Conservation (phyloP, 1,140 invertebrate species). For the Calliphora vicina region DNA sequence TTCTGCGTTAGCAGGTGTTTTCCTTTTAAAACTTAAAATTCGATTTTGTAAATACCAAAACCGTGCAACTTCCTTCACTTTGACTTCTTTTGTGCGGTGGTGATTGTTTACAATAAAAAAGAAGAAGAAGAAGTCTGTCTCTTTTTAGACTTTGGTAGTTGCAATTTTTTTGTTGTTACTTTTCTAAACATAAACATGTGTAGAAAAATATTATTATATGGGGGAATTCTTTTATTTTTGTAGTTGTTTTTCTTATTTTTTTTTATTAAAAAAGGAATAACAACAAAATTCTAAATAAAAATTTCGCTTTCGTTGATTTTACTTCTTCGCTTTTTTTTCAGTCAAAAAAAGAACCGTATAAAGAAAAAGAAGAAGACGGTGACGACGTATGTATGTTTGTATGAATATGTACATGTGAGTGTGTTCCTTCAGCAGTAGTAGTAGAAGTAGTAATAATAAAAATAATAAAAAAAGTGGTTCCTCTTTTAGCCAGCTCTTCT, state of each 20-base stretch:
- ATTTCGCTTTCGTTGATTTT: conserved; percentile 30
- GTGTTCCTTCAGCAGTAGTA: not conserved
- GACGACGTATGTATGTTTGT: not conserved
- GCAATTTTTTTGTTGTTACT: not conserved
- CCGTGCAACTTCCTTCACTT: too few relatives aligned
- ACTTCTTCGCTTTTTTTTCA: not conserved
- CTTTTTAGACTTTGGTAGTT: not conserved
- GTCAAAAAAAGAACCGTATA: not conserved
- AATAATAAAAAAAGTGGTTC: not conserved
- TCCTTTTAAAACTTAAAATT: too few relatives aligned
- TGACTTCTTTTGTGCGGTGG: too few relatives aligned
- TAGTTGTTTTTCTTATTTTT: not conserved
- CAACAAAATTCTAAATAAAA: conserved; percentile 27
- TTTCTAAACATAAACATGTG: conserved; percentile 12
- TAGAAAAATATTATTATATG: not conserved
- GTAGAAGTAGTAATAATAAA: not conserved
- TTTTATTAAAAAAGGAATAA: not conserved
- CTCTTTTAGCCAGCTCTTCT: not conserved
- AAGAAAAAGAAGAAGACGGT: not conserved
- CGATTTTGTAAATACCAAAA: too few relatives aligned
- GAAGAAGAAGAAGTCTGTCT: too few relatives aligned
- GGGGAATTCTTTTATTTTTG: not conserved
- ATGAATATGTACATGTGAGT: too few relatives aligned
- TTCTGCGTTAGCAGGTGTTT: too few relatives aligned
- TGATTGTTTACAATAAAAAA: too few relatives aligned